Base-by-base conservation (phyloP, 2,888 invertebrate species). In the Conchocele bisecta region DNA sequence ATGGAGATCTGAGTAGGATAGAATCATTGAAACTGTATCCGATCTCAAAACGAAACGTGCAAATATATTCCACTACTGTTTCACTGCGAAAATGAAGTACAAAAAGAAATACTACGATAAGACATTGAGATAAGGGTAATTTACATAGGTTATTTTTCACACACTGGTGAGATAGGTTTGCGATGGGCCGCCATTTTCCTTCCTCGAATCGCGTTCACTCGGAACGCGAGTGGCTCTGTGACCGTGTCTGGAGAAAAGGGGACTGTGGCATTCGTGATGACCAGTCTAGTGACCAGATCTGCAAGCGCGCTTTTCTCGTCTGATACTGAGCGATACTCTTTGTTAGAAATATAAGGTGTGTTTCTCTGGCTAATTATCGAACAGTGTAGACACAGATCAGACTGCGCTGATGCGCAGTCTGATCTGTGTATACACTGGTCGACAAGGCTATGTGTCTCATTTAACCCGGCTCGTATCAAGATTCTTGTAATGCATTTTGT, bases 101-200 rank as follows among this genome's bases (percentile, higher is more conserved):
- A 74, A 69, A 59, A 59, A 74, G 74, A 69, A 69, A 60, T 54
- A 51, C 51, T 42, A 1, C 57, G 68, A 68, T 69, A 68, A 39
- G 28, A 57, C 24, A 37, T 41, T 28, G 39, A 41, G 65, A 57
- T 57, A 66, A 72, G 59, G 58, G n/a, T 64, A 60, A 65, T 74
- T 74, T 69, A 60, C 74, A 68, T 60, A 65, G 58, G 64, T 56
- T 64, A 58, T 64, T 73, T 51, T 71, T 71, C 71, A 71, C 71
- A 71, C 71, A 54, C 56, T 24, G 44, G 22, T 71, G 65, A 26
- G 35, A 60, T 24, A 24, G 50, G 29, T 35, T 41, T 50, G 46
- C 26, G 71, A 66, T 66, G 71, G 71, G 65, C 65, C 60, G 44
- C 35, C 41, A 50, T 41, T 26, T 41, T 33, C 5, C 35, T 64